Conservation (phyloP, 2,113 vertebrate species). For the Heptranchias perlo region DNA sequence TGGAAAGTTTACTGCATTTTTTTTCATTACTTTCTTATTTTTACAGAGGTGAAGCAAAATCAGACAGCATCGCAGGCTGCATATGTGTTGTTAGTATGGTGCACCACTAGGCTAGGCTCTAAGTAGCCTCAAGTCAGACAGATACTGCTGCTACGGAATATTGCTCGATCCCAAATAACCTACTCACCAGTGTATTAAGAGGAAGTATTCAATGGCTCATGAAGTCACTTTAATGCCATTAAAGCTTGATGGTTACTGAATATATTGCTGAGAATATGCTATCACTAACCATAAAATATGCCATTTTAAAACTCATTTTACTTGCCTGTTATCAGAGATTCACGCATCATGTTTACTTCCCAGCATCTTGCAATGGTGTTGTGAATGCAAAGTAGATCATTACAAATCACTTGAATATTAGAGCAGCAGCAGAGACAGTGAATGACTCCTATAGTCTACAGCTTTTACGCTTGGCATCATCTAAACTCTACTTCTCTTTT, state of each 20-base stretch:
- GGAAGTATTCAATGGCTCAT: not conserved
- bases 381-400: not conserved
- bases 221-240: not conserved
- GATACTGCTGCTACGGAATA: not conserved
- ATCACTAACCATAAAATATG: not conserved
- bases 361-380: not conserved
- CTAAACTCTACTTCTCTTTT: not conserved
- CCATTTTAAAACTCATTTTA: constrained; percentile 11
- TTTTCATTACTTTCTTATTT: constrained; percentile 10
- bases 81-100: not conserved
- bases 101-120: too few species aligned
- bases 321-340: not conserved
- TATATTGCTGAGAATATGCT: not conserved
- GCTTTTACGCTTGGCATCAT: not conserved
- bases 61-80: not conserved
- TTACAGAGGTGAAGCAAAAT: not conserved
- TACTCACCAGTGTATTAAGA: not conserved
- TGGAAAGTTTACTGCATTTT: constrained; percentile 18
- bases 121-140: not conserved
- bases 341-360: not conserved
- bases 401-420: not conserved
- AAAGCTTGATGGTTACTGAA: not conserved
- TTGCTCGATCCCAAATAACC: not conserved
- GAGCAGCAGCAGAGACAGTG: not conserved
- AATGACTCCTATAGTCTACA: not conserved